Conservation (phyloP, 2,113 vertebrate genomes). For the Megaceryle torquata region DNA sequence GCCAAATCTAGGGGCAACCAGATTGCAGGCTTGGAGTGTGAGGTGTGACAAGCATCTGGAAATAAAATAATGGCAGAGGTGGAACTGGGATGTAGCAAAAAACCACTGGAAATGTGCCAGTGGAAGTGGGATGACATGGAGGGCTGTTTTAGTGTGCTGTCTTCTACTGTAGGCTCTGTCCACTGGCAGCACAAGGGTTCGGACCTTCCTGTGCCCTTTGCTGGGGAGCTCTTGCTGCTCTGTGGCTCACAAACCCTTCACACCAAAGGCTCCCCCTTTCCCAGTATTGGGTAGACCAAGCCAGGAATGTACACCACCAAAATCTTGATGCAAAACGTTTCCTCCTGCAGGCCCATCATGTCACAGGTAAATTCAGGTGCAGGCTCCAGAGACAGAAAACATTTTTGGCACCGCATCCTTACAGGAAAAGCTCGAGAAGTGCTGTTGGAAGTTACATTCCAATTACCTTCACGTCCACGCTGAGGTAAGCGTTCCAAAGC, state of each 20-base stretch:
- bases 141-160: background rate
- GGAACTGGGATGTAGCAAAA: background rate
- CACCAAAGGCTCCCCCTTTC: background rate
- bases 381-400: background rate
- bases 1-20: background rate
- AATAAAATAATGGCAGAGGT: background rate
- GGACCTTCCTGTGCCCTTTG: background rate
- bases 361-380: background rate
- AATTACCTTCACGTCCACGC: conserved; percentile 19
- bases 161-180: background rate
- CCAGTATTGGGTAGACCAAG: background rate
- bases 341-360: background rate
- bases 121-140: background rate
- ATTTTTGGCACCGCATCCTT: background rate
- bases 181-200: background rate
- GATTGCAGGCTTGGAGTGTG: fast-evolving
- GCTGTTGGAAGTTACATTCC: conserved; percentile 29
- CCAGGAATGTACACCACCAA: background rate
- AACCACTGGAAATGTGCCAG: background rate
- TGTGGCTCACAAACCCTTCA: background rate
- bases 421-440: conserved; percentile 13
- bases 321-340: background rate
- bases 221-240: background rate
- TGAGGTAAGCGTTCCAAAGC: conserved; percentile 42
- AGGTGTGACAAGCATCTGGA: background rate